These are phyloP conservation scores for Meandrina meandrites DNA, from an alignment of 92 coral and sea anemone species.

Conservation along the genomic window DNA sequence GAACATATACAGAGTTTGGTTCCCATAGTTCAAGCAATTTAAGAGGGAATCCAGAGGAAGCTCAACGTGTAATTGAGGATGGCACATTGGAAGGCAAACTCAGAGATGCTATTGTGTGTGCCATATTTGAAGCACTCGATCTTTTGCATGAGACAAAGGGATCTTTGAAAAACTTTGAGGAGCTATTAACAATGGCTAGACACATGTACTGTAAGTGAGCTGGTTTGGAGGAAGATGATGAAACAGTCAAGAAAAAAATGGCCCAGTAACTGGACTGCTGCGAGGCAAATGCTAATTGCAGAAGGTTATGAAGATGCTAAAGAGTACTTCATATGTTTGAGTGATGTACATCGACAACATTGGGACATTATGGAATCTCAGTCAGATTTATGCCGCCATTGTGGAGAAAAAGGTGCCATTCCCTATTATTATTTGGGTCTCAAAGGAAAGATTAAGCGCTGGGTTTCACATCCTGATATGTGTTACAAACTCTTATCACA, in stretches of 20 bases:
- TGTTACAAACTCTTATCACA: constrained; percentile 64
- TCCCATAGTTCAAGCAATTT: constrained; percentile 42
- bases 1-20: constrained; percentile 9
- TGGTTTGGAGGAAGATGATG: constrained; percentile 55
- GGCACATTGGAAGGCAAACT: neutral
- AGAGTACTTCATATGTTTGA: constrained; percentile 59
- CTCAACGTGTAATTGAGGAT: neutral
- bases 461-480: constrained; percentile 57
- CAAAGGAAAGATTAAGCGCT: constrained; percentile 62
- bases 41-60: constrained; percentile 26
- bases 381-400: constrained; percentile 55
- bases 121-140: constrained; percentile 33
- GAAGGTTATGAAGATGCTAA: constrained; percentile 70
- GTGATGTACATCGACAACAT: constrained; percentile 52
- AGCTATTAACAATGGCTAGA: constrained; percentile 35
- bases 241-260: constrained; percentile 49
- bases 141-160: constrained; percentile 29
- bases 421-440: no score
- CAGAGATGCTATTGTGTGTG: neutral
- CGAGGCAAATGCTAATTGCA: constrained; percentile 44
- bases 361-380: constrained; percentile 68
- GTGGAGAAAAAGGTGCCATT: constrained; percentile 55
- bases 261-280: constrained; percentile 59
- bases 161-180: constrained; percentile 31
- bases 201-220: constrained; percentile 62